phyloP scores from a whole-genome alignment of 2,113 vertebrate genomes.

The Eidolon helvum region DNA sequence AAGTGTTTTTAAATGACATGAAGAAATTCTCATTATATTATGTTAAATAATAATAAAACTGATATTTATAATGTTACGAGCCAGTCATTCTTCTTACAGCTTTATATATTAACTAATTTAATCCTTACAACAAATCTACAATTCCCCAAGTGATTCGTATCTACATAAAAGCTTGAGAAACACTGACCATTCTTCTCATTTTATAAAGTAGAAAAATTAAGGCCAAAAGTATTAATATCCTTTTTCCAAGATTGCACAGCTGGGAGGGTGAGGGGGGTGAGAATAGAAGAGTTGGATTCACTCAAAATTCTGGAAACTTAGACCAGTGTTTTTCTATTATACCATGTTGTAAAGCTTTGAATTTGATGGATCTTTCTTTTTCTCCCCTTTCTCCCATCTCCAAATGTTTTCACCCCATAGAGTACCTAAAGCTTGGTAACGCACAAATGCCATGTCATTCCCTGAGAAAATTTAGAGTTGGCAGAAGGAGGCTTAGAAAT shows the following conservation, averaged over 20 bases:
- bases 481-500: slow-evolving; percentile 56
- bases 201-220: slow-evolving; percentile 22
- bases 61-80: not conserved
- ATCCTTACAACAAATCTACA: not conserved
- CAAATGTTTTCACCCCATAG: slow-evolving; percentile 4
- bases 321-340: not conserved
- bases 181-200: not conserved
- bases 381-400: not conserved
- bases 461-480: slow-evolving; percentile 43
- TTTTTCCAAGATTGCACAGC: not conserved
- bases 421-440: slow-evolving; percentile 48
- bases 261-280: not conserved
- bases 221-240: not conserved
- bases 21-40: not conserved
- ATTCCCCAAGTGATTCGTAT: not conserved
- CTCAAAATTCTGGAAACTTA: not conserved
- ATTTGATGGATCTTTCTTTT: slow-evolving; percentile 25
- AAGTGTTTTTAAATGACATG: slow-evolving; percentile 17
- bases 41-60: slow-evolving; percentile 24
- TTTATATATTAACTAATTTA: not conserved
- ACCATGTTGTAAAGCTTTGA: not conserved
- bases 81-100: not conserved
- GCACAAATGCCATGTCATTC: slow-evolving; percentile 42
- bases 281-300: slow-evolving; percentile 19
- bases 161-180: not conserved